These are phyloP conservation scores for Percopsis omiscomaycus DNA, from an alignment of 2,797 vertebrate genomes.

Conservation along the genomic window DNA sequence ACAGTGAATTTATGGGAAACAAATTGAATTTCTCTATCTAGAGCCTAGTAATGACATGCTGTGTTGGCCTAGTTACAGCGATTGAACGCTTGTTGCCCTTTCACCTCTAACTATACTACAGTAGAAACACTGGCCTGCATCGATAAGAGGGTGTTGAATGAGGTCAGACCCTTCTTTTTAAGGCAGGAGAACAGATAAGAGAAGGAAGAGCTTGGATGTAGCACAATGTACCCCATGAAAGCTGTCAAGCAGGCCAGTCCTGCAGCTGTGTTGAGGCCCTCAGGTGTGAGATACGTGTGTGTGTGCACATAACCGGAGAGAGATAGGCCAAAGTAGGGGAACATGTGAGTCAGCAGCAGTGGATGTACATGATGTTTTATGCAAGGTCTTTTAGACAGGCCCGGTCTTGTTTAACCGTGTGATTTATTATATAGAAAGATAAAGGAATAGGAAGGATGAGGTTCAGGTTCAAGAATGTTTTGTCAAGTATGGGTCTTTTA, in stretches of 20 bases:
- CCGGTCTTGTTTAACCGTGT: no score
- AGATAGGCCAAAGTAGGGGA: constrained; percentile 25
- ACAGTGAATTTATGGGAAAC: no score
- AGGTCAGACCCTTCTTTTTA: constrained; percentile 12
- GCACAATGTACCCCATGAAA: constrained; percentile 5
- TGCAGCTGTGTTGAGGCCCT: constrained; percentile 8
- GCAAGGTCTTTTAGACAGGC: no score
- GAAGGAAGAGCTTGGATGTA: constrained; percentile 17
- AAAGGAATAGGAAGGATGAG: no score
- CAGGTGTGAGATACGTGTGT: constrained; percentile 21
- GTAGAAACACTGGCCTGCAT: constrained; percentile 26
- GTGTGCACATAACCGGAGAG: background rate
- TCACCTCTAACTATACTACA: constrained; percentile 11
- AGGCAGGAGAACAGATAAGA: constrained; percentile 43
- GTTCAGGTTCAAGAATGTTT: no score
- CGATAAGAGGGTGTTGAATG: constrained; percentile 45
- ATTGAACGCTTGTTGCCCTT: constrained; percentile 24
- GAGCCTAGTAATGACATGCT: no score
- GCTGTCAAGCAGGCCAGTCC: constrained; percentile 9
- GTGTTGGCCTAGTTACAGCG: no score
- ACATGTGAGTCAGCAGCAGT: constrained; percentile 25
- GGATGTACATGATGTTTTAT: background rate
- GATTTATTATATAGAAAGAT: no score
- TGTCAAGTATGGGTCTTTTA: no score
- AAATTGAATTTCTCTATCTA: no score